Evolutionary conservation across 2,888 invertebrate species (phyloP).

Genomic region (Actias luna): DNA sequence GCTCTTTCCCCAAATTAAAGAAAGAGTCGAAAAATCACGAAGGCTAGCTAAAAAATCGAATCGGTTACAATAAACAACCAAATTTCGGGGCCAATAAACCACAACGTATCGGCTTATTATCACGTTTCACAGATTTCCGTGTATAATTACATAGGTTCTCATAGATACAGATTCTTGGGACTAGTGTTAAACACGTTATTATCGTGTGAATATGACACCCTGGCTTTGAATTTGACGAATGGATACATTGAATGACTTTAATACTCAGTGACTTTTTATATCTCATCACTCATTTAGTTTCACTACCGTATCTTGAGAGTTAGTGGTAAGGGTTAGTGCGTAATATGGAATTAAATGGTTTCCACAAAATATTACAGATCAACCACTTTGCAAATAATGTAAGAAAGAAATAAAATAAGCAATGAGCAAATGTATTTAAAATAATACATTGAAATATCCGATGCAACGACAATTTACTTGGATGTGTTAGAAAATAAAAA

Average conservation of each 20-base stretch:
- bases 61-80: slow-evolving; percentile 8
- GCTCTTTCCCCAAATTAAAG: not conserved
- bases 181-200: slow-evolving; percentile 43
- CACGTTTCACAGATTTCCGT: slow-evolving; percentile 11
- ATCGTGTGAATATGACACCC: slow-evolving; percentile 26
- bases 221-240: not conserved
- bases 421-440: too few relatives aligned
- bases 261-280: not conserved
- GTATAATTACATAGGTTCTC: slow-evolving; percentile 73
- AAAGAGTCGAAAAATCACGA: slow-evolving; percentile 6
- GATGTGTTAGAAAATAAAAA: too few relatives aligned
- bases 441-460: too few relatives aligned
- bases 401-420: too few relatives aligned
- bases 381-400: not conserved
- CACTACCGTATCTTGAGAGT: not conserved
- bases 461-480: too few relatives aligned
- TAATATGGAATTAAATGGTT: not conserved
- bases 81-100: slow-evolving; percentile 7
- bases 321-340: not conserved
- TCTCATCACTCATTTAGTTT: not conserved
- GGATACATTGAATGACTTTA: not conserved
- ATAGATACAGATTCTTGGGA: slow-evolving; percentile 39
- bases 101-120: slow-evolving; percentile 11
- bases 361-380: not conserved
- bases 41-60: slow-evolving; percentile 6